Percentiles rank a stretch among this genome's conserved stretches.
Conservation (phyloP, 2,797 vertebrate species). For the Acropternis orthonyx region DNA sequence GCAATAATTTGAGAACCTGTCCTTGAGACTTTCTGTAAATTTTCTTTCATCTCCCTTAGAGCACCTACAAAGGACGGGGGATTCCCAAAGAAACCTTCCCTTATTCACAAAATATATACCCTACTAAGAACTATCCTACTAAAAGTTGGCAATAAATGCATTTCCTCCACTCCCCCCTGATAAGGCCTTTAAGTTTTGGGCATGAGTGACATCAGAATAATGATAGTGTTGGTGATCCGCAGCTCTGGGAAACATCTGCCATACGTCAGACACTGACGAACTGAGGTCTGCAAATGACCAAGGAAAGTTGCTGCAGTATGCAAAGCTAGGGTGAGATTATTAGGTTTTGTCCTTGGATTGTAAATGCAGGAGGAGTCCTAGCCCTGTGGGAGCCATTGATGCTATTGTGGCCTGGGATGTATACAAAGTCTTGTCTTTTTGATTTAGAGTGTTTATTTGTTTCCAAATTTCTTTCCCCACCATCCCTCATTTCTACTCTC, state of each 20-base stretch:
- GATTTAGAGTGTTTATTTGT: slow-evolving; percentile 24
- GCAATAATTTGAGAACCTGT: not conserved
- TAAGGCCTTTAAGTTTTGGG: not conserved
- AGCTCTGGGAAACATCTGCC: not conserved
- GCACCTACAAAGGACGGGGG: not conserved
- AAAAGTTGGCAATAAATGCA: not conserved
- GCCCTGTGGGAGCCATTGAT: not conserved
- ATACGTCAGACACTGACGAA: not conserved
- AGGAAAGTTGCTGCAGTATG: not conserved
- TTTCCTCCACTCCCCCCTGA: not conserved
- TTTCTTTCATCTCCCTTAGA: not conserved
- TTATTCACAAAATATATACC: not conserved
- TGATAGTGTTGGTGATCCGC: not conserved
- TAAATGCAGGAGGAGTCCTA: not conserved
- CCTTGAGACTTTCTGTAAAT: not conserved
- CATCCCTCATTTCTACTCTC: not conserved
- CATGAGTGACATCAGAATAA: not conserved
- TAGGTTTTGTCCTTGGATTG: not conserved
- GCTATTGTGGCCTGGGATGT: not conserved
- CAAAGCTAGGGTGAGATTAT: not conserved
- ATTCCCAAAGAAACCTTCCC: not conserved
- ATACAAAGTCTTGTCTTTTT: not conserved
- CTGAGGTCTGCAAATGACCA: not conserved
- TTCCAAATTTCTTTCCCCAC: slow-evolving; percentile 1
- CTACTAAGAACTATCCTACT: not conserved